Base-by-base conservation (phyloP, 2,797 vertebrate genomes). In the Etheostoma perlongum region DNA sequence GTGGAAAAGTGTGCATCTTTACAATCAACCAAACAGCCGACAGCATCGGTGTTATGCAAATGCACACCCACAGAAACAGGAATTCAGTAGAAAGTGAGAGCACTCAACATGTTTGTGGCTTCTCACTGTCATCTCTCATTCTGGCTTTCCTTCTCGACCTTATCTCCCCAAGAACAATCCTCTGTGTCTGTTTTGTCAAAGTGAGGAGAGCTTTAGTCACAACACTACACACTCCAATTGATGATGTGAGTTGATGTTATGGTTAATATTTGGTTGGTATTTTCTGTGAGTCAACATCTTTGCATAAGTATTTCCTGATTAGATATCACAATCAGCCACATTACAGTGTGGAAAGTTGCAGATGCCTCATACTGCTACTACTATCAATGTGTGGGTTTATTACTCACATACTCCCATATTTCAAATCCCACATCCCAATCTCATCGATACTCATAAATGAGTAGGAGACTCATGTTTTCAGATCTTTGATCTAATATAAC, bases 61-160 rank as follows among this genome's bases (percentile, higher is more conserved):
- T 64, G 53, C 61, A 82, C 82, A 79, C 76, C 63, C 88, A 87
- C 90, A 91, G 89, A 90, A 87, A 92, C 85, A 89, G 90, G 82
- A 92, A 90, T 91, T 88, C 82, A 85, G 85, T 79, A 81, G 85
- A 92, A 90, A 89, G 88, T 91, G 88, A 93, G 90, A 91, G 79
- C 78, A 40, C 23, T 68, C 16, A 70, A 73, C 44, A 67, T 69
- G 60, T 78, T 64, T 93, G 92, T 65, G 89, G 92, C 91, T 91
- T 91, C 60, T 89, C 73, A 61, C 25, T 66, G 75, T 69, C 67
- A 67, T 67, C 70, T 85, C 76, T 82, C 65, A 59, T 74, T 88
- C 61, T 82, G 67, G 72, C 60, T 88, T 89, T 78, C 66, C 73
- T 72, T 67, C 51, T 67, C 30, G 5, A 69, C 60, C 69, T 64